Conservation (phyloP, 2,888 invertebrate species). For the Melieria crassipennis region DNA sequence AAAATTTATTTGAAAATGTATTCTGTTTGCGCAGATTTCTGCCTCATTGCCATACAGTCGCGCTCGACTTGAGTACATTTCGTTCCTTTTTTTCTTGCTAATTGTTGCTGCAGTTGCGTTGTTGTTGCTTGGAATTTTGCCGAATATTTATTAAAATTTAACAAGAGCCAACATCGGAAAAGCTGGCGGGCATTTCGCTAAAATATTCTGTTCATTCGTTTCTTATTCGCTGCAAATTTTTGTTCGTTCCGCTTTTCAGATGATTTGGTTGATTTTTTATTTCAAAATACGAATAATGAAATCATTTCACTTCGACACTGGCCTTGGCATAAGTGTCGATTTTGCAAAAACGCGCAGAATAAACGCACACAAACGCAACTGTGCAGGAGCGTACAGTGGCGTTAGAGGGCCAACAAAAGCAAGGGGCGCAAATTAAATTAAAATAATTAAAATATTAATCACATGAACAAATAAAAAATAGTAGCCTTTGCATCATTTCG, state of each 20-base stretch:
- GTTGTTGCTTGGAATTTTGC: not conserved
- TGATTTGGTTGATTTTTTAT: not conserved
- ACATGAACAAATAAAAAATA: too few relatives aligned
- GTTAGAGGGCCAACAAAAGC: too few relatives aligned
- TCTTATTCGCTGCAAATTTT: not conserved
- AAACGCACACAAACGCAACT: slow-evolving; percentile 19
- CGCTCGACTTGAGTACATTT: not conserved
- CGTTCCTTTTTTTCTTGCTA: not conserved
- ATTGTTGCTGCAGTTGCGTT: not conserved
- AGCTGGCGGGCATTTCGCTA: not conserved
- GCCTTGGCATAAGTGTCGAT: slow-evolving; percentile 16
- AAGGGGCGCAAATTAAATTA: too few relatives aligned
- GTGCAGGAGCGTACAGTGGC: not conserved
- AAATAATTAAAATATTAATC: too few relatives aligned
- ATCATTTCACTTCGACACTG: slow-evolving; percentile 14
- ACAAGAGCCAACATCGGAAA: not conserved
- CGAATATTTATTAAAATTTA: too few relatives aligned
- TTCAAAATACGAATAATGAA: slow-evolving; percentile 1
- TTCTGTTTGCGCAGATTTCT: too few relatives aligned
- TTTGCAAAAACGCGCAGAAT: slow-evolving; percentile 13
- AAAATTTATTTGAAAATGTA: too few relatives aligned
- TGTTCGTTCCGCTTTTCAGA: not conserved
- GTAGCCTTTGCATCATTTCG: too few relatives aligned
- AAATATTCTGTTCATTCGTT: slow-evolving; percentile 2
- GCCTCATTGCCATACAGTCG: too few relatives aligned